A percentile compares a stretch with the other conserved stretches of the same genome.
phyloP scores from a whole-genome alignment of 2,888 invertebrate genomes.

The Hemicrepidius hirtus region DNA sequence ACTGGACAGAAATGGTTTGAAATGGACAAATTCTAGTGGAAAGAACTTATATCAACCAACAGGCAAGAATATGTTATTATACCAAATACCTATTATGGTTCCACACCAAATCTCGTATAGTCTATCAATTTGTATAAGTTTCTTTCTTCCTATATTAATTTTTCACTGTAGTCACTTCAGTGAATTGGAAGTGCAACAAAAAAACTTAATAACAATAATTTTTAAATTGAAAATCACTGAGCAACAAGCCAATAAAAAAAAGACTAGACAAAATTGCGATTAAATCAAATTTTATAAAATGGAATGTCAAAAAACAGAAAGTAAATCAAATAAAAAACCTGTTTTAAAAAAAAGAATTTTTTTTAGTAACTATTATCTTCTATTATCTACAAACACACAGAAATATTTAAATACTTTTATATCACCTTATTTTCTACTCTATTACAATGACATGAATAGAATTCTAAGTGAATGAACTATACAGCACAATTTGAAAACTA shows the following conservation, averaged over 20 bases:
- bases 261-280: slow-evolving; percentile 65
- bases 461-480: slow-evolving; percentile 46
- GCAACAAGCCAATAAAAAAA: slow-evolving; percentile 63
- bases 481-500: slow-evolving; percentile 31
- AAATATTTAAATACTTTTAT: slow-evolving; percentile 65
- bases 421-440: slow-evolving; percentile 50
- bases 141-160: slow-evolving; percentile 7
- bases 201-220: neutral
- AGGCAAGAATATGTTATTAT: slow-evolving; percentile 41
- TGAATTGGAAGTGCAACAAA: slow-evolving; percentile 16
- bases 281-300: slow-evolving; percentile 43
- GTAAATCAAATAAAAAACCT: neutral
- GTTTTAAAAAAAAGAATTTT: neutral
- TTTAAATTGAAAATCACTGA: slow-evolving; percentile 62
- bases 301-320: slow-evolving; percentile 52
- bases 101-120: slow-evolving; percentile 3
- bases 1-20: slow-evolving; percentile 66
- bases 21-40: slow-evolving; percentile 62
- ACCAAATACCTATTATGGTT: neutral
- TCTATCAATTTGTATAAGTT: slow-evolving; percentile 25
- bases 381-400: slow-evolving; percentile 65
- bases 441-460: slow-evolving; percentile 46
- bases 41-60: slow-evolving; percentile 36
- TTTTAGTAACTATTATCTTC: slow-evolving; percentile 44
- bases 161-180: slow-evolving; percentile 15